Percentiles rank a stretch among this genome's conserved stretches.
Conservation (phyloP, 2,797 vertebrate species). For the Eleutherodactylus coqui region DNA sequence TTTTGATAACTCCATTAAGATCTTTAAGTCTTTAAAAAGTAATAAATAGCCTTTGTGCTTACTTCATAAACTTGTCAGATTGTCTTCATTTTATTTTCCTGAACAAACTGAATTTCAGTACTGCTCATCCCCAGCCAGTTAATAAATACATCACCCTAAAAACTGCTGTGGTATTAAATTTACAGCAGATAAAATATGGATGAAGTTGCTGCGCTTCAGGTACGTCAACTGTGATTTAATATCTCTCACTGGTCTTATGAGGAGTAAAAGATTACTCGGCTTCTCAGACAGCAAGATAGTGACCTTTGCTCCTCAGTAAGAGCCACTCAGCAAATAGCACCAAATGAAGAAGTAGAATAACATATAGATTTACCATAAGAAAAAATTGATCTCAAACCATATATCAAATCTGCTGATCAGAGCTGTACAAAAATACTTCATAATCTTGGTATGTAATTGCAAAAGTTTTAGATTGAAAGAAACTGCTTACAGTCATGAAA, state of each 20-base stretch:
- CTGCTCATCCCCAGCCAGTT: constrained; percentile 83
- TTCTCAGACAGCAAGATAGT: constrained; percentile 78
- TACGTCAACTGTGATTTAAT: constrained; percentile 98
- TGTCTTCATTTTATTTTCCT: constrained; percentile 91
- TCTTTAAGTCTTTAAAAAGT: constrained; percentile 78
- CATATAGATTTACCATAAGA: constrained; percentile 84
- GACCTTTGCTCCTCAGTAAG: constrained; percentile 87
- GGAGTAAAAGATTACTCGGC: constrained; percentile 86
- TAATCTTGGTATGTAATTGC: constrained; percentile 67
- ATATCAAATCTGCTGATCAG: constrained; percentile 86
- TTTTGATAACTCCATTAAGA: constrained; percentile 65
- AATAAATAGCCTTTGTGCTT: constrained; percentile 90
- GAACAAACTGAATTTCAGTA: constrained; percentile 88
- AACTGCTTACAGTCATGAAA: constrained; percentile 61
- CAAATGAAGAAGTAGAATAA: constrained; percentile 83
- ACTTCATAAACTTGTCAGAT: constrained; percentile 95
- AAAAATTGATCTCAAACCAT: constrained; percentile 82
- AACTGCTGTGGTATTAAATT: constrained; percentile 93
- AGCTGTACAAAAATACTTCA: constrained; percentile 70
- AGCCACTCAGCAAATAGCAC: constrained; percentile 88
- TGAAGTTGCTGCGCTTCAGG: constrained; percentile 90
- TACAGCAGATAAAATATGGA: constrained; percentile 94
- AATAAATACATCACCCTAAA: constrained; percentile 97
- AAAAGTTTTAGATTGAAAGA: constrained; percentile 63
- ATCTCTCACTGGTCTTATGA: constrained; percentile 82